Base-by-base conservation (phyloP, 2,113 vertebrate genomes). In the Uria lomvia region DNA sequence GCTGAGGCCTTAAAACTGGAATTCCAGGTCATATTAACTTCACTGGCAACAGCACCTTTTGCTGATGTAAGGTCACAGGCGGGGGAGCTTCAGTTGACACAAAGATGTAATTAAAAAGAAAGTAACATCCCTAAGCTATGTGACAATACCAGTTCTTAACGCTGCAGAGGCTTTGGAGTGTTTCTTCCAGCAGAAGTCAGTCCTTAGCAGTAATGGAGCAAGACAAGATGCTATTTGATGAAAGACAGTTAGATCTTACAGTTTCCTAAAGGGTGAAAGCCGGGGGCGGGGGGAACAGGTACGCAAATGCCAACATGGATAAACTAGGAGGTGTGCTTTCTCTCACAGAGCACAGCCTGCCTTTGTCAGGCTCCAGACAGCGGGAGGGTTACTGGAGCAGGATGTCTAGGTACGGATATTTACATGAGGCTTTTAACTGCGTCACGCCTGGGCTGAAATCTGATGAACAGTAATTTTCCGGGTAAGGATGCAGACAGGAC, bases 81-180 rank as follows among this genome's bases (percentile, higher is more conserved):
- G n/a, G 43, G n/a, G 67, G 56, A 92, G 60, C 68, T 94, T 90
- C 70, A 70, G 52, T 18, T 72, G 34, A 60, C 62, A 65, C 18
- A 91, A 78, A 89, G 45, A 60, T 45, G 29, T 85, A 45, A 65
- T 73, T 63, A 65, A 59, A 82, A 66, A 73, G 59, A 72, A 82
- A 88, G 59, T 40, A 4, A 7, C 9, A 3, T 56, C 53, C 58
- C 71, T 82, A 20, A 92, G 43, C 53, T 72, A 1, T 30, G 40
- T 66, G 71, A 63, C 43, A 63, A 76, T 58, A 78, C 23, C 32
- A 75, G 79, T 73, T 89, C 53, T 65, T 84, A 92, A 80, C 34
- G 22, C 32, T 68, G 21, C 56, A 56, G 50, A 60, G 72, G n/a
- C 32, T 83, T 93, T 77, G 58, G 59, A 63, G 52, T 58, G 38